These are phyloP conservation scores for Tenthredo livida DNA, from an alignment of 2,888 invertebrate species.

Conservation along the genomic window DNA sequence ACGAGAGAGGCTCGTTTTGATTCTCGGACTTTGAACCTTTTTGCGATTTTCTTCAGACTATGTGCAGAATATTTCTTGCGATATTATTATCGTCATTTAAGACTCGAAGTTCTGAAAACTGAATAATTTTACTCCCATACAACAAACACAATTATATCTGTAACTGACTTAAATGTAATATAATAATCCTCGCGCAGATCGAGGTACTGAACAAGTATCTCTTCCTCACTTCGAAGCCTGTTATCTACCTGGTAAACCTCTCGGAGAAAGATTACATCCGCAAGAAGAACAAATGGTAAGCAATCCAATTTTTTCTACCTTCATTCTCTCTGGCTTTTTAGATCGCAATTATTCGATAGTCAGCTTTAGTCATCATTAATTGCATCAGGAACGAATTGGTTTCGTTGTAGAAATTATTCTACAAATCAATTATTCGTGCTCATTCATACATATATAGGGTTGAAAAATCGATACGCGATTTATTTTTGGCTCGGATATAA, in stretches of 20 bases:
- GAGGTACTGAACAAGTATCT: conserved; percentile 97
- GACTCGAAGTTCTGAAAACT: not conserved
- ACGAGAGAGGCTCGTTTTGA: not conserved
- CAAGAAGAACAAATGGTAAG: conserved; percentile 98
- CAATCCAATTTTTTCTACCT: not conserved
- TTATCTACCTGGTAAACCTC: conserved; percentile 97
- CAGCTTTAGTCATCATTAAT: not conserved
- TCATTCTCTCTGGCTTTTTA: not conserved
- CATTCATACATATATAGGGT: not conserved
- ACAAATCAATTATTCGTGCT: not conserved
- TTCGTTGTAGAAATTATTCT: too few relatives aligned
- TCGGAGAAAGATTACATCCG: conserved; percentile 98
- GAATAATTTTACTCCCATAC: not conserved
- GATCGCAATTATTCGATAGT: not conserved
- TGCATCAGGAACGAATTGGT: not conserved
- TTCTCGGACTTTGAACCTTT: not conserved
- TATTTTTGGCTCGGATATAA: not conserved
- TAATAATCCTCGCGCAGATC: conserved; percentile 85
- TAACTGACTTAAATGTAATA: not conserved
- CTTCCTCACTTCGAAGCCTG: conserved; percentile 98
- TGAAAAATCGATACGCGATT: not conserved
- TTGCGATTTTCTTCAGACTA: not conserved
- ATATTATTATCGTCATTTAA: not conserved
- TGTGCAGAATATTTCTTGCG: not conserved
- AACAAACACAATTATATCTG: not conserved